Evolutionary conservation across 2,888 invertebrate species (phyloP).

Genomic region (Azorinus chamasolen): DNA sequence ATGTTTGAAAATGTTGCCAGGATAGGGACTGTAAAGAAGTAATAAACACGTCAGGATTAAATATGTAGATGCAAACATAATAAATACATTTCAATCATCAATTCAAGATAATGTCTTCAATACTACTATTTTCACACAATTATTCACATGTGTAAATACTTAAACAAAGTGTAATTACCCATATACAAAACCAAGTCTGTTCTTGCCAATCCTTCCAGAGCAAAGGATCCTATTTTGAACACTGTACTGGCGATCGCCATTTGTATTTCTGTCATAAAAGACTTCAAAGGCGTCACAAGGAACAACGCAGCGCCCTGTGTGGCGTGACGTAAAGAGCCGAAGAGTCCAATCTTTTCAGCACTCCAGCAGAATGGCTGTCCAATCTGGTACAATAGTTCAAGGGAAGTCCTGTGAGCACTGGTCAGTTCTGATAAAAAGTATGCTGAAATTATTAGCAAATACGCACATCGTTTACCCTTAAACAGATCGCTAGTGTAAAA

Average conservation of each 20-base stretch:
- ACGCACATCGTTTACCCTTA: conserved; percentile 25
- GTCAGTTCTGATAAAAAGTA: conserved; percentile 27
- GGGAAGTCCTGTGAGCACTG: conserved; percentile 9
- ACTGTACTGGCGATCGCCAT: conserved; percentile 43
- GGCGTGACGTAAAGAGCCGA: conserved; percentile 23
- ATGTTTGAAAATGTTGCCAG: too few relatives aligned
- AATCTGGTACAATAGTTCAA: conserved; percentile 53
- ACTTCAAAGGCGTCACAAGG: conserved; percentile 40
- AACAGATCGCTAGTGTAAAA: conserved; percentile 28
- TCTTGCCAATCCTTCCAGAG: conserved; percentile 37
- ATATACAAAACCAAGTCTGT: conserved; percentile 48
- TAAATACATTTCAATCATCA: too few relatives aligned
- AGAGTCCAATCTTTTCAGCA: conserved; percentile 58
- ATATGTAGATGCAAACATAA: too few relatives aligned
- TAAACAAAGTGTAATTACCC: too few relatives aligned
- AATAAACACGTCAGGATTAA: too few relatives aligned
- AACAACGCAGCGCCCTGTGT: conserved; percentile 36
- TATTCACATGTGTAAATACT: too few relatives aligned
- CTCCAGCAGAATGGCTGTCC: conserved; percentile 64
- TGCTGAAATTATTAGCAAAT: conserved; percentile 30
- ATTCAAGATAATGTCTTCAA: too few relatives aligned
- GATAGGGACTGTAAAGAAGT: too few relatives aligned
- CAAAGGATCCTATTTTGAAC: conserved; percentile 33
- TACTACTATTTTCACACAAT: too few relatives aligned
- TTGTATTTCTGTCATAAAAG: conserved; percentile 35